phyloP scores from a whole-genome alignment of 2,888 invertebrate species.

The Phengaris alcon region DNA sequence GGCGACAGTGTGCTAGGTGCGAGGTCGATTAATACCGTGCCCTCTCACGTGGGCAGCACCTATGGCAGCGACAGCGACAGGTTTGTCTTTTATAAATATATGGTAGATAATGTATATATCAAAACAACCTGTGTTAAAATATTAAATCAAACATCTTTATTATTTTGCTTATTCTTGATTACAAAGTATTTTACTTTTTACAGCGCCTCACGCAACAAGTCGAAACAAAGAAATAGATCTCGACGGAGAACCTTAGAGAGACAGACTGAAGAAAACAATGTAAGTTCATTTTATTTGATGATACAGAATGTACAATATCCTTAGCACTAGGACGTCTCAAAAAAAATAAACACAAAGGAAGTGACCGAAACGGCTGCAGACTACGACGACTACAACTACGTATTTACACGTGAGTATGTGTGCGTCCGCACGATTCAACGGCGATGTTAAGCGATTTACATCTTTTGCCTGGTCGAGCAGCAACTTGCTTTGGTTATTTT shows the following conservation, averaged over 20 bases:
- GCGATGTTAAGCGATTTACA: too few relatives aligned
- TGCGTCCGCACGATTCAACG: too few relatives aligned
- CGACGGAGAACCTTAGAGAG: slow-evolving; percentile 64
- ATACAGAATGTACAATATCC: too few relatives aligned
- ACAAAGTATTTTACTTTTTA: background rate
- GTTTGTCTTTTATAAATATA: slow-evolving; percentile 40
- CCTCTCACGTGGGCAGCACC: slow-evolving; percentile 58
- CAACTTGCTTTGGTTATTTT: too few relatives aligned
- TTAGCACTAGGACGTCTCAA: too few relatives aligned
- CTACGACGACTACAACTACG: too few relatives aligned
- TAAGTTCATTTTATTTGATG: slow-evolving; percentile 43
- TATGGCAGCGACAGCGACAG: slow-evolving; percentile 71
- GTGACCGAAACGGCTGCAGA: too few relatives aligned
- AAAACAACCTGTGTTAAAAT: too few relatives aligned
- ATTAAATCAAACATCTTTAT: background rate
- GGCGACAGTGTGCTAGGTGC: slow-evolving; percentile 56
- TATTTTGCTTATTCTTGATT: background rate
- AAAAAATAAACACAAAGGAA: too few relatives aligned
- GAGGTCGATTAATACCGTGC: slow-evolving; percentile 56
- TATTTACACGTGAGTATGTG: too few relatives aligned
- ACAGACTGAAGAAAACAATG: slow-evolving; percentile 59
- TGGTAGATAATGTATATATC: background rate
- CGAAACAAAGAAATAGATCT: slow-evolving; percentile 64
- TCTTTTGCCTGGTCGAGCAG: too few relatives aligned
- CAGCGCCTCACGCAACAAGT: slow-evolving; percentile 67